These are phyloP conservation scores for Himalopsyche kuldschensis DNA, from an alignment of 2,888 invertebrate genomes.

Conservation along the genomic window DNA sequence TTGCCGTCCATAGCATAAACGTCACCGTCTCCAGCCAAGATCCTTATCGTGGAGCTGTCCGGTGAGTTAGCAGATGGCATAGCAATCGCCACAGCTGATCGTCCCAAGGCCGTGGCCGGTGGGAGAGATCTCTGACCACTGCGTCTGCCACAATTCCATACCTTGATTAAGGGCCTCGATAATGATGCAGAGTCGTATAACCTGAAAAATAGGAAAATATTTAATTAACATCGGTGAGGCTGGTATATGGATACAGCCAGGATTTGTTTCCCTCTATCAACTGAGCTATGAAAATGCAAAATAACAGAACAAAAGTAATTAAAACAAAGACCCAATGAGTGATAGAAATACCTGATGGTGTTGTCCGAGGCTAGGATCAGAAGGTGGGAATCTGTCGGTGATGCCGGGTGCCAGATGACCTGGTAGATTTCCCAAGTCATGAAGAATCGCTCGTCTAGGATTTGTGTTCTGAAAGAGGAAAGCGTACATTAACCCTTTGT, in stretches of 20 bases:
- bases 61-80: conserved; percentile 50
- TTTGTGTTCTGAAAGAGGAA: conserved; percentile 64
- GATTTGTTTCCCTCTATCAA: too few relatives aligned
- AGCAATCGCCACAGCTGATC: conserved; percentile 52
- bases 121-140: conserved; percentile 42
- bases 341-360: conserved; percentile 69
- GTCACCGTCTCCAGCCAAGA: conserved; percentile 74
- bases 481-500: background rate
- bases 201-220: conserved; percentile 45
- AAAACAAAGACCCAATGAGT: background rate
- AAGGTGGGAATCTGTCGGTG: conserved; percentile 73
- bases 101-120: conserved; percentile 50
- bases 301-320: background rate
- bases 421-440: conserved; percentile 72
- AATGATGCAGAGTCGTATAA: conserved; percentile 50
- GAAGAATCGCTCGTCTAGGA: conserved; percentile 74
- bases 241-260: too few relatives aligned
- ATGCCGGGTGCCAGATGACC: conserved; percentile 86
- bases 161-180: conserved; percentile 11
- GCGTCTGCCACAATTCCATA: conserved; percentile 8
- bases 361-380: conserved; percentile 84
- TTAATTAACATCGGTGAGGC: background rate
- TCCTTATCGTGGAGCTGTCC: conserved; percentile 71
- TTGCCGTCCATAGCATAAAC: conserved; percentile 63
- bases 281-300: background rate